Conservation (phyloP, 2,113 vertebrate species). For the Alexandromys fortis region DNA sequence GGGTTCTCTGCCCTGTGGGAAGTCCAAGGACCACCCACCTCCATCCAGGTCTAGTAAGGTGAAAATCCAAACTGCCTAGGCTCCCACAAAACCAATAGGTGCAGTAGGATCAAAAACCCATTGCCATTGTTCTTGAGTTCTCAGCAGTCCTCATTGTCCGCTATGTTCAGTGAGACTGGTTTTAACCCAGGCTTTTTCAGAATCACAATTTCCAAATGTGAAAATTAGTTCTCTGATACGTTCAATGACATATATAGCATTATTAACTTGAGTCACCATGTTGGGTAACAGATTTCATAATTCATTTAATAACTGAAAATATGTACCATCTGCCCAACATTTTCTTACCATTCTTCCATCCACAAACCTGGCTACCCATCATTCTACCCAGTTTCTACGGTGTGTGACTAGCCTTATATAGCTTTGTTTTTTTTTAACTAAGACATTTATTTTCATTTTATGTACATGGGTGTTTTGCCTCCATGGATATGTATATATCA, state of each 20-base stretch:
- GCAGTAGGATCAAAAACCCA: no score
- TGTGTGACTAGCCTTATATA: neutral
- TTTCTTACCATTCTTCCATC: neutral
- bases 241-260: neutral
- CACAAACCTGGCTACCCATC: neutral
- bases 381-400: neutral
- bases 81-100: no score
- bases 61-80: no score
- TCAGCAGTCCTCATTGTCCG: no score
- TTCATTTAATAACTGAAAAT: neutral
- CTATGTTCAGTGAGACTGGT: no score
- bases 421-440: neutral
- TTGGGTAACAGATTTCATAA: neutral
- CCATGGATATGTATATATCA: neutral
- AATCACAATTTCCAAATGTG: neutral
- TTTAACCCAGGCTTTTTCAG: no score
- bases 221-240: neutral
- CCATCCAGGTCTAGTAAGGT: no score
- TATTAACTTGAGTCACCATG: neutral
- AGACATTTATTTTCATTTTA: neutral
- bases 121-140: no score
- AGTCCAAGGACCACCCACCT: no score
- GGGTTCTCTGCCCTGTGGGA: no score
- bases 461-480: neutral
- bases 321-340: neutral